These are phyloP conservation scores for Gouania willdenowi DNA, from an alignment of 2,797 vertebrate species.

Conservation along the genomic window DNA sequence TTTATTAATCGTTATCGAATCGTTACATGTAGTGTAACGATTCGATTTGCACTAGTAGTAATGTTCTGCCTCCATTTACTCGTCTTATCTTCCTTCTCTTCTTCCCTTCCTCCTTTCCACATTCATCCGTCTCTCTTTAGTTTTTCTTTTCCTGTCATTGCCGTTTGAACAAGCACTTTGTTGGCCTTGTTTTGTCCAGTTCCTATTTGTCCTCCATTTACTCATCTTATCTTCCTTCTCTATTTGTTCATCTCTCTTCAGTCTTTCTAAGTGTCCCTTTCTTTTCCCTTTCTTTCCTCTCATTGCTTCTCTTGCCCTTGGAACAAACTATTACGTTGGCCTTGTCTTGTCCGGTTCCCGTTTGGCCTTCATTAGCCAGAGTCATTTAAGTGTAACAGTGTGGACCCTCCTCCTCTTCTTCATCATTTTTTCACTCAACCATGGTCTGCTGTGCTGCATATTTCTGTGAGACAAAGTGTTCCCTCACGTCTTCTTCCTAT, in stretches of 20 bases:
- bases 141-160: neutral
- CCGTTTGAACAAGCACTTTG: too few relatives aligned
- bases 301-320: neutral
- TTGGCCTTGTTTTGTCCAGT: too few relatives aligned
- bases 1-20: too few relatives aligned
- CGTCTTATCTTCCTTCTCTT: too few relatives aligned
- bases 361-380: constrained; percentile 14
- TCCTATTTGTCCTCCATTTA: neutral
- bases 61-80: too few relatives aligned
- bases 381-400: constrained; percentile 26
- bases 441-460: constrained; percentile 18
- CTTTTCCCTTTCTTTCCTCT: too few relatives aligned
- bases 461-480: constrained; percentile 10
- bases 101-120: neutral
- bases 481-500: constrained; percentile 4
- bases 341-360: constrained; percentile 6
- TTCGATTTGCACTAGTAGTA: too few relatives aligned
- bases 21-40: too few relatives aligned
- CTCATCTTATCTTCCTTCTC: neutral
- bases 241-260: neutral
- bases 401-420: neutral
- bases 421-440: neutral
- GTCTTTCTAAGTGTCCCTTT: too few relatives aligned
- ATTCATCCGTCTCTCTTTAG: too few relatives aligned
- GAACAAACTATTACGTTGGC: too few relatives aligned